These are phyloP conservation scores for Rhagonycha fulva DNA, from an alignment of 2,888 invertebrate species.

Conservation along the genomic window DNA sequence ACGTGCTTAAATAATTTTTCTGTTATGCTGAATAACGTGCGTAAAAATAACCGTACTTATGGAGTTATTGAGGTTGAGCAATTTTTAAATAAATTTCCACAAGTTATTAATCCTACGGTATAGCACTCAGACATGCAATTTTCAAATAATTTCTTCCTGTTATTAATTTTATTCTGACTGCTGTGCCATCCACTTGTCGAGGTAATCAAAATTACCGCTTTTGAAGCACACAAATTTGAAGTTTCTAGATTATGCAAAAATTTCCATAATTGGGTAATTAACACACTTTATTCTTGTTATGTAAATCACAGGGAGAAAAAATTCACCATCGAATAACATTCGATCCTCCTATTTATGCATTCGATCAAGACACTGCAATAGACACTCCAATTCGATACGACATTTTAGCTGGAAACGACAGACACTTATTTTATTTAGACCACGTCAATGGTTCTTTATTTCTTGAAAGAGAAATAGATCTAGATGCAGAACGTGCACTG, in stretches of 20 bases:
- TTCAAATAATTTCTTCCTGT: background rate
- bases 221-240: background rate
- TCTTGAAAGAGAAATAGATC: conserved; percentile 79
- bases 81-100: background rate
- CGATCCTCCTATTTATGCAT: conserved; percentile 73
- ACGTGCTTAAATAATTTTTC: background rate
- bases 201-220: background rate
- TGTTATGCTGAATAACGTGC: background rate
- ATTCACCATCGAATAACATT: conserved; percentile 74
- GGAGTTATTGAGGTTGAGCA: background rate
- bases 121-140: background rate
- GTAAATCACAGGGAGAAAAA: conserved; percentile 63
- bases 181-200: background rate
- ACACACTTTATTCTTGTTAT: background rate
- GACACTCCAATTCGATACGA: conserved; percentile 77
- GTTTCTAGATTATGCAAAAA: background rate
- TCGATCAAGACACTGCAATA: conserved; percentile 78
- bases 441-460: conserved; percentile 75
- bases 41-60: background rate
- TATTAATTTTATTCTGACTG: background rate
- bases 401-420: conserved; percentile 80
- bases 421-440: conserved; percentile 75
- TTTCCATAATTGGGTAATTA: background rate
- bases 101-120: background rate
- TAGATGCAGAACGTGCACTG: conserved; percentile 73